Evolutionary conservation across 2,888 invertebrate species (phyloP).

Genomic region (Hemaris fuciformis): DNA sequence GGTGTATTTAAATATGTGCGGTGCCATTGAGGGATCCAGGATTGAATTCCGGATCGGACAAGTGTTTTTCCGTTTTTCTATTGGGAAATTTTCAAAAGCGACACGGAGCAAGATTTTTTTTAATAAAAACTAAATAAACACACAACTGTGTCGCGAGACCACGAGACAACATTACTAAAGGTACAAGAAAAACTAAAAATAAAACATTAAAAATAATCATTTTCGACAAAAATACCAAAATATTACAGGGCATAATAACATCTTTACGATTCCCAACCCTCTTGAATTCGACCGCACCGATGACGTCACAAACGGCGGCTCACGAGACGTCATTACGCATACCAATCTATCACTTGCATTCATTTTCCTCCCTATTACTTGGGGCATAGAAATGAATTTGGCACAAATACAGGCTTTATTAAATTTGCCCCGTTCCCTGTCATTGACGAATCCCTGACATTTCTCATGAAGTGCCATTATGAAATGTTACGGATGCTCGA

Average conservation of each 20-base stretch:
- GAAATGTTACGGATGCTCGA: slow-evolving; percentile 29
- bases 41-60: too few species aligned
- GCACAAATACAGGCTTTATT: not conserved
- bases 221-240: not conserved
- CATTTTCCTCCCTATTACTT: not conserved
- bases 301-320: slow-evolving; percentile 45
- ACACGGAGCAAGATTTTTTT: too few species aligned
- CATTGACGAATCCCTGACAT: slow-evolving; percentile 52
- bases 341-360: slow-evolving; percentile 13
- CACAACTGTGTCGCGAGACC: too few species aligned
- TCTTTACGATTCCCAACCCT: slow-evolving; percentile 18
- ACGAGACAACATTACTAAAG: not conserved
- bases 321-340: slow-evolving; percentile 43
- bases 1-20: too few species aligned
- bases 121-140: too few species aligned
- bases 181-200: not conserved
- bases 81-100: too few species aligned
- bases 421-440: slow-evolving; percentile 25
- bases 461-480: slow-evolving; percentile 49
- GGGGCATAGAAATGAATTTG: slow-evolving; percentile 16
- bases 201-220: not conserved
- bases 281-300: slow-evolving; percentile 29
- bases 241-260: not conserved
- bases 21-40: too few species aligned
- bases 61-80: too few species aligned